Base-by-base conservation (phyloP, 2,888 invertebrate species). In the Epinotia bilunana region DNA sequence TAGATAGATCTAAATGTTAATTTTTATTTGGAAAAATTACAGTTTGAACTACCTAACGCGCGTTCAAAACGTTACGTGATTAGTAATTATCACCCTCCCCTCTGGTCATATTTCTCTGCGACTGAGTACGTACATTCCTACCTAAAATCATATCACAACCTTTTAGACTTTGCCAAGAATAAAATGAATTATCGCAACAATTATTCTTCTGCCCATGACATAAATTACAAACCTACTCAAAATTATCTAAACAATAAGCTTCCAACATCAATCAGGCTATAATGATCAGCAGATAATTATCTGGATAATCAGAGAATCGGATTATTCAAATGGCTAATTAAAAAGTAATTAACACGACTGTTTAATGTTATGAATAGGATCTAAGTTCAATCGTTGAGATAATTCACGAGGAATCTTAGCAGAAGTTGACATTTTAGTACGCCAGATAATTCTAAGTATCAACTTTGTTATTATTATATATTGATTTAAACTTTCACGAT, bases 251-350 rank as follows among this genome's bases (percentile, higher is more conserved):
- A 72, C 72, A 73, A 73, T 73, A 63, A 7, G 13, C 39, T 73
- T 73, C 72, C 58, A 65, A 73, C 72, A 67, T 73, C 72, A 39
- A 67, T 73, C 65, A 53, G 20, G 9, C 18, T n/a, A 58, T 28
- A 49, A 77, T 53, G 33, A 60, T 18, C n/a, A 28, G 60, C 16
- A 6, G 63, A 64, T 72, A 28, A 72, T 72, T 74, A 68, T 16
- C 57, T 18, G 18, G 72, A 58, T 64, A 72, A 72, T 75, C 20
- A 74, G 63, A 60, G 49, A 73, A 74, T 74, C 39, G 46, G 71
- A 76, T 76, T 70, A 70, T 70, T 73, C 65, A 69, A 70, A 76
- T 64, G 28, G 69, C 20, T 71, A 65, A 76, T 69, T 65, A 58
- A 53, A 49, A 46, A 12, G 49, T 73, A 55, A 73, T 76, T 73